phyloP scores from a whole-genome alignment of 2,888 invertebrate genomes.

The Hymenopus coronatus region DNA sequence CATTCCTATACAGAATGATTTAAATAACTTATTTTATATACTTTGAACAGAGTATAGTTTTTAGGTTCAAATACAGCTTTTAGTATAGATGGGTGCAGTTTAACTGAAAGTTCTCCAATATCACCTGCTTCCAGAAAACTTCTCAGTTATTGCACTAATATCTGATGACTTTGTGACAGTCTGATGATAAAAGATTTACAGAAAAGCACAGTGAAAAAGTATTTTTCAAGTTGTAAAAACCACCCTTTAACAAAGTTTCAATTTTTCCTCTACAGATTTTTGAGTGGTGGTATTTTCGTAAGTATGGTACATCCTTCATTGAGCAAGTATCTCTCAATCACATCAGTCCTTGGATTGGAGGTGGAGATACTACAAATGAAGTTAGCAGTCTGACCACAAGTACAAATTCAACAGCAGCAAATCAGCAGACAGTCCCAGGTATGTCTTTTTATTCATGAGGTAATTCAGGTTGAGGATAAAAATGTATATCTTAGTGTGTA shows the following conservation, averaged over 20 bases:
- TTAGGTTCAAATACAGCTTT: too few relatives aligned
- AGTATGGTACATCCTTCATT: constrained; percentile 96
- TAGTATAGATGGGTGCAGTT: too few relatives aligned
- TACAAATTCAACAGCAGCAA: constrained; percentile 41
- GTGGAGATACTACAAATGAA: constrained; percentile 55
- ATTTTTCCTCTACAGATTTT: constrained; percentile 58
- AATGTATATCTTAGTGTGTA: too few relatives aligned
- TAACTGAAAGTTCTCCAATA: too few relatives aligned
- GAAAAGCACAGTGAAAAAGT: background rate
- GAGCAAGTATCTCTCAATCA: constrained; percentile 95
- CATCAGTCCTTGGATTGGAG: constrained; percentile 89
- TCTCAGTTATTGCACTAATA: too few relatives aligned
- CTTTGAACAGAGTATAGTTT: too few relatives aligned
- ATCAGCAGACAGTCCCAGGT: constrained; percentile 55
- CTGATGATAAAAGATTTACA: background rate
- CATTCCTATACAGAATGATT: too few relatives aligned
- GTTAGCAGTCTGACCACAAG: constrained; percentile 41
- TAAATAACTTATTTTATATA: too few relatives aligned
- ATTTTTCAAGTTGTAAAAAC: background rate
- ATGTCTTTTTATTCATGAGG: background rate
- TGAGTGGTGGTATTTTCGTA: constrained; percentile 99
- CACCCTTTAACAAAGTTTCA: background rate
- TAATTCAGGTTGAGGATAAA: too few relatives aligned
- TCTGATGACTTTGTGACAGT: background rate
- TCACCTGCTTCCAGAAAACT: too few relatives aligned